Evolutionary conservation across 2,113 vertebrate genomes (phyloP).

Genomic region (Myotis brandtii): DNA sequence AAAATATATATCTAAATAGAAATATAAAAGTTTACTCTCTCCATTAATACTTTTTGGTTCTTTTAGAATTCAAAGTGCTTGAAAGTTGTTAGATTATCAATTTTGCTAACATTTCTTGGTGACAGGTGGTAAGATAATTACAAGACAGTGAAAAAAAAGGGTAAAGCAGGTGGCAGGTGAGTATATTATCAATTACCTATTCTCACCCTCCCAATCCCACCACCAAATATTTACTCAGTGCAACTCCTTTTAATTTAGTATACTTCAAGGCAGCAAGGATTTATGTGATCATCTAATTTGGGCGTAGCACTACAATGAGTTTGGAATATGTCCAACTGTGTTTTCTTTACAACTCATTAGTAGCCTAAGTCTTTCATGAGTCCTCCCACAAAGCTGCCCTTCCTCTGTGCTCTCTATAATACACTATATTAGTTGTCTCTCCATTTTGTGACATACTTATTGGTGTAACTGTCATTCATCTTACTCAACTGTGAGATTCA

Average conservation of each 20-base stretch:
- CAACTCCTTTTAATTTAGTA: conserved; percentile 37
- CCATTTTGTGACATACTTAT: conserved; percentile 7
- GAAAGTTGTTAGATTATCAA: background rate
- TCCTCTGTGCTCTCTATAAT: background rate
- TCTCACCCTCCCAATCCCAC: background rate
- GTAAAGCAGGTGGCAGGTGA: background rate
- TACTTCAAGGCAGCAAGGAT: background rate
- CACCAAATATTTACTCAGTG: background rate
- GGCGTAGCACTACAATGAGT: background rate
- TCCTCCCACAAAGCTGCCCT: background rate
- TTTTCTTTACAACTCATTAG: conserved; percentile 20
- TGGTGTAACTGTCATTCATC: background rate
- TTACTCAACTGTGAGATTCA: background rate
- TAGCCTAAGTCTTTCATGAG: background rate
- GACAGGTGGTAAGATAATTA: background rate
- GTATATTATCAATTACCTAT: background rate
- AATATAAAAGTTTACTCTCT: background rate
- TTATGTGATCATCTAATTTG: background rate
- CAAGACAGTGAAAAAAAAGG: background rate
- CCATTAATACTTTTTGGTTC: background rate
- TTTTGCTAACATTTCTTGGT: background rate
- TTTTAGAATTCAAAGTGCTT: conserved; percentile 9
- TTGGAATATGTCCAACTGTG: background rate
- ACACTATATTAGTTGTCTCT: background rate
- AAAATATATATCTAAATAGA: background rate